phyloP scores from a whole-genome alignment of 2,888 invertebrate species.

The Smittia sp. region DNA sequence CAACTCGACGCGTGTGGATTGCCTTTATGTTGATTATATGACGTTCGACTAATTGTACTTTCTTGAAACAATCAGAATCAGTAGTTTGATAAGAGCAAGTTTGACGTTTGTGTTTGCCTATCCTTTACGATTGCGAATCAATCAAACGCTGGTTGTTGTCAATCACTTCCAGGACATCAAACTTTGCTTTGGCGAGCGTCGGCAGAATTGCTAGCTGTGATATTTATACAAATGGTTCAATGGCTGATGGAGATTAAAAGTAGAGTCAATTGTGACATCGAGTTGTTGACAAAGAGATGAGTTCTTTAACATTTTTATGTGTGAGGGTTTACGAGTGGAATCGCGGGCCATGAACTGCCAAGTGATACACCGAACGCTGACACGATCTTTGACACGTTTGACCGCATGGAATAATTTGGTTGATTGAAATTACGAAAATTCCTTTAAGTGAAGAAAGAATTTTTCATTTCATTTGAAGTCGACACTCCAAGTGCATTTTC shows the following conservation, averaged over 20 bases:
- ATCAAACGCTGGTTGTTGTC: not conserved
- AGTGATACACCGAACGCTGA: too few species aligned
- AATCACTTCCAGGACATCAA: too few species aligned
- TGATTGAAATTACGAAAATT: too few species aligned
- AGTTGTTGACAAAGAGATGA: conserved; percentile 35
- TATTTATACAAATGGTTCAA: conserved; percentile 11
- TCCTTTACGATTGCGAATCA: not conserved
- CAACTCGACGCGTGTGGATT: not conserved
- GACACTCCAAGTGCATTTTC: too few species aligned
- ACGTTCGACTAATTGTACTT: not conserved
- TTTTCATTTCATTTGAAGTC: too few species aligned
- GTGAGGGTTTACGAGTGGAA: not conserved
- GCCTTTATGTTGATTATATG: not conserved
- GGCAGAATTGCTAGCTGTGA: not conserved
- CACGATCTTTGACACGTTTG: too few species aligned
- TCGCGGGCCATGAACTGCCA: too few species aligned
- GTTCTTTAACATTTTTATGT: conserved; percentile 31
- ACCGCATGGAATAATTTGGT: too few species aligned
- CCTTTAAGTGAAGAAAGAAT: too few species aligned
- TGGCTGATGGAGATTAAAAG: conserved; percentile 8
- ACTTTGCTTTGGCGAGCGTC: not conserved
- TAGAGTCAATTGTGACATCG: not conserved
- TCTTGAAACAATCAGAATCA: not conserved
- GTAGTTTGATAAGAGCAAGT: not conserved
- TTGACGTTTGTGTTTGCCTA: not conserved